Evolutionary conservation across 2,113 vertebrate species (phyloP).

Genomic region (Pseudolaguvia tuberculata): DNA sequence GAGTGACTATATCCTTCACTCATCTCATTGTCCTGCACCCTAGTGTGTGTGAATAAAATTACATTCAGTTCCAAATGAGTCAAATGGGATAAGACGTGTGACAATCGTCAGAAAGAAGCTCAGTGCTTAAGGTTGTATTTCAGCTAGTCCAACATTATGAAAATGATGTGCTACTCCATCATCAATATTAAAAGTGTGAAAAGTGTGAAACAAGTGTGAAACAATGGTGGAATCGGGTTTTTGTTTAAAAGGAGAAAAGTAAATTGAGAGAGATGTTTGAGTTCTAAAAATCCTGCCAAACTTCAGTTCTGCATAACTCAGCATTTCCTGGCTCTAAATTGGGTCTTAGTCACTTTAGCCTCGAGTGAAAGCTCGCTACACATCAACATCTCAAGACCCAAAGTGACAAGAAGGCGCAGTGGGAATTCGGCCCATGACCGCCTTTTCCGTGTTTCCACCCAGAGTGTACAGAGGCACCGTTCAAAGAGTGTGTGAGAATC

Average conservation of each 20-base stretch:
- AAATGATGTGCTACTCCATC: neutral
- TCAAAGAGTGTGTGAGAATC: conserved; percentile 48
- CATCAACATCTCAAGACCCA: conserved; percentile 41
- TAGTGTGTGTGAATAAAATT: neutral
- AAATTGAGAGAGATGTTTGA: neutral
- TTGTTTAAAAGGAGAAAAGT: neutral
- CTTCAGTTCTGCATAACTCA: conserved; percentile 5
- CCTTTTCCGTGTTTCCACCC: conserved; percentile 47
- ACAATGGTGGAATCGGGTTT: neutral
- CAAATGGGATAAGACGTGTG: neutral
- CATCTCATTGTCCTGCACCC: neutral
- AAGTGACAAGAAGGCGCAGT: conserved; percentile 44
- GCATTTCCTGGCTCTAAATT: conserved; percentile 4
- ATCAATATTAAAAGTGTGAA: neutral
- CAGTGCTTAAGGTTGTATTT: neutral
- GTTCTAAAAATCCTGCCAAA: conserved; percentile 3
- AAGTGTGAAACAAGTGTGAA: neutral
- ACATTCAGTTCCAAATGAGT: neutral
- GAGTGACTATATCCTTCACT: neutral
- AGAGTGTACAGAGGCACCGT: conserved; percentile 49
- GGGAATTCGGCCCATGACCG: conserved; percentile 61
- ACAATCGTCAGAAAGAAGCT: conserved; percentile 4
- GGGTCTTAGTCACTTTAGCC: conserved; percentile 11
- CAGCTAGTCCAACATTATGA: conserved; percentile 5
- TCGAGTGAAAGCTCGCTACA: conserved; percentile 28